Evolutionary conservation across 1,140 invertebrate species (phyloP).

Genomic region (Ostrea edulis): DNA sequence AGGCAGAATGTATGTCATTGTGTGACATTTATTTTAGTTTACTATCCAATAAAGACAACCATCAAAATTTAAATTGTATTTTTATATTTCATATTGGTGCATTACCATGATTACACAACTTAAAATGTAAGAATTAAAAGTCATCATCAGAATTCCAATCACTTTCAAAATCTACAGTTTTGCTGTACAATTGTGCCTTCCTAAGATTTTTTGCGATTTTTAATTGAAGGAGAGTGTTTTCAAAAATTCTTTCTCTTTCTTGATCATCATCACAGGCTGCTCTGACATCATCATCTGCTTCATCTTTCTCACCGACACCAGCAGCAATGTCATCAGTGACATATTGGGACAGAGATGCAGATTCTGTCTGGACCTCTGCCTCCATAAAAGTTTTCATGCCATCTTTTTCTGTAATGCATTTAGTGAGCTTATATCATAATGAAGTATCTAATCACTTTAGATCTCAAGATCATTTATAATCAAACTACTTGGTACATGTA

Average conservation of each 20-base stretch:
- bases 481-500: not conserved
- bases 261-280: not conserved
- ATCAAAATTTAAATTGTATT: no score
- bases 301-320: not conserved
- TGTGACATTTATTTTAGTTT: no score
- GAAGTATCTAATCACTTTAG: not conserved
- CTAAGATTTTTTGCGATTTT: conserved; percentile 21
- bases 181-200: not conserved
- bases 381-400: not conserved
- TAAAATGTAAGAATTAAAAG: no score
- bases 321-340: not conserved
- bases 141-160: no score
- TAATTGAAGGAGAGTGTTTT: not conserved
- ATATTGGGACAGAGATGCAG: not conserved
- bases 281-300: not conserved
- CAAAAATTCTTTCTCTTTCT: not conserved
- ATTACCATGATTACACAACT: no score
- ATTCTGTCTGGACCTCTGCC: not conserved
- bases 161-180: not conserved
- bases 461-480: not conserved
- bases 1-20: no score
- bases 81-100: no score
- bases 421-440: not conserved
- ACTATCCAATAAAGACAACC: no score
- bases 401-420: not conserved